Conservation (phyloP, 2,888 invertebrate species). For the Habrosyne pyritoides region DNA sequence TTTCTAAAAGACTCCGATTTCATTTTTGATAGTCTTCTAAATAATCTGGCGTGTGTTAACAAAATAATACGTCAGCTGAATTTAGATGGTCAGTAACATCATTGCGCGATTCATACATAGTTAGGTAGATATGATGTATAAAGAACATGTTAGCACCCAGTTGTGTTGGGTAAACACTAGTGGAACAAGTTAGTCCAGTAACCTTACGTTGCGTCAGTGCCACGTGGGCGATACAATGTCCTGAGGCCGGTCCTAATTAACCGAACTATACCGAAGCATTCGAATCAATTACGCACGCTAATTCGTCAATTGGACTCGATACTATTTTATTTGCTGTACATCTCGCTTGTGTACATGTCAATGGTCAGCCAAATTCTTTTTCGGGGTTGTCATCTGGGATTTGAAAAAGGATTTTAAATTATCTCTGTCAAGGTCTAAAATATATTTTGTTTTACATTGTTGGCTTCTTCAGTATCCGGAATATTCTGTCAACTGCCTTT, state of each 20-base stretch:
- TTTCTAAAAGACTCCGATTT: no score
- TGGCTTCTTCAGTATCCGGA: not conserved
- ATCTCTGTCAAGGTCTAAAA: not conserved
- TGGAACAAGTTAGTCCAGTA: conserved; percentile 35
- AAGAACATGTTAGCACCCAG: conserved; percentile 12
- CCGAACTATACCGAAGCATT: conserved; percentile 6
- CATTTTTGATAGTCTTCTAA: no score
- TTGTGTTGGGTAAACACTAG: conserved; percentile 4
- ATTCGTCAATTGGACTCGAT: conserved; percentile 13
- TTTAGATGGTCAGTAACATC: not conserved
- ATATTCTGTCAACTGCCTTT: not conserved
- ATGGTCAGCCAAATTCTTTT: not conserved
- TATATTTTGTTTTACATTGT: not conserved
- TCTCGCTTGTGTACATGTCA: not conserved
- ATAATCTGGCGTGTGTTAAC: no score
- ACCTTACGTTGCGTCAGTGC: conserved; percentile 34
- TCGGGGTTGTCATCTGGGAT: not conserved
- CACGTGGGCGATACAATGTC: conserved; percentile 50
- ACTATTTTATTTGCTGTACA: not conserved
- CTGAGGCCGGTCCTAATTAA: conserved; percentile 18
- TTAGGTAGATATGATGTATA: not conserved
- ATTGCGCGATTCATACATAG: not conserved
- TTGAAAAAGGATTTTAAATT: no score
- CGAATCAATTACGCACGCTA: conserved; percentile 23
- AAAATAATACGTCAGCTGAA: no score